These are phyloP conservation scores for Furnarius figulus DNA, from an alignment of 2,113 vertebrate genomes.

Conservation along the genomic window DNA sequence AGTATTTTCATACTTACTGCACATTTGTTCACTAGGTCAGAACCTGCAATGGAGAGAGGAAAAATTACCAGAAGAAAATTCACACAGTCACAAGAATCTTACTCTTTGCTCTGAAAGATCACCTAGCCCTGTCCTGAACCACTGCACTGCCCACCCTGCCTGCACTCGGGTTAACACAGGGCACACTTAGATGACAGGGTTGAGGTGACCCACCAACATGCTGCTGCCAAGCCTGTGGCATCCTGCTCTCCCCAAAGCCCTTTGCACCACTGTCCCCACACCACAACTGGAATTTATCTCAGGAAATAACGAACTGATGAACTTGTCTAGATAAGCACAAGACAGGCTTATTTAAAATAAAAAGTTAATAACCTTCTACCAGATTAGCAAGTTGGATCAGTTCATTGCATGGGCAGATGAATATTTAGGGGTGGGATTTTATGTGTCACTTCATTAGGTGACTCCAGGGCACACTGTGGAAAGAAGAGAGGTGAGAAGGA, in stretches of 20 bases:
- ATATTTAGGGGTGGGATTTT: not conserved
- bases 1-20: conserved; percentile 33
- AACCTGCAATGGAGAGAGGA: conserved; percentile 14
- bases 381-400: not conserved
- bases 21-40: not conserved
- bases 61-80: not conserved
- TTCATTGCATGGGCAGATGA: not conserved
- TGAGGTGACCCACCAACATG: not conserved
- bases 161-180: not conserved
- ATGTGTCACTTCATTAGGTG: not conserved
- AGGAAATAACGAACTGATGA: not conserved
- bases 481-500: not conserved
- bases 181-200: not conserved
- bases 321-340: not conserved
- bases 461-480: not conserved
- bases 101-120: not conserved
- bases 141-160: not conserved
- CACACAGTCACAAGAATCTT: not conserved
- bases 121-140: not conserved
- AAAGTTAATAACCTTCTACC: not conserved
- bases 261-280: not conserved
- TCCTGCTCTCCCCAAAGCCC: not conserved
- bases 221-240: not conserved
- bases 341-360: not conserved
- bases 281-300: not conserved